Percentiles rank a stretch among this genome's conserved stretches.
Evolutionary conservation across 2,113 vertebrate genomes (phyloP).

Genomic region (Varanus salvator): DNA sequence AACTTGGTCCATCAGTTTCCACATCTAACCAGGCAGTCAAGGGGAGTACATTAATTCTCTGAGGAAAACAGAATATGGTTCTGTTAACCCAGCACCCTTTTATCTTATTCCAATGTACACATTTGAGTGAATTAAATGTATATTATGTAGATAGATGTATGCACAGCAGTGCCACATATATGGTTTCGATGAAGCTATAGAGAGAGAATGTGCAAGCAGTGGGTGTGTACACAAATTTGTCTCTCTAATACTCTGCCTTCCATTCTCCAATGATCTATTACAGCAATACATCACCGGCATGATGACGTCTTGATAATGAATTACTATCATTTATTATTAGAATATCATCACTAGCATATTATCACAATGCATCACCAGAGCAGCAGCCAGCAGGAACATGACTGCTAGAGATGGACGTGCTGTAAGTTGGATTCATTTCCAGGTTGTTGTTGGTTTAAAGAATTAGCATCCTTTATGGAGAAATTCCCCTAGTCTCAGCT

Average conservation of each 20-base stretch:
- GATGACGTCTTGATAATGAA: conserved; percentile 63
- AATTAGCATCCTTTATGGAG: too few species aligned
- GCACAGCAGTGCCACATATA: background rate
- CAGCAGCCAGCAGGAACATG: conserved; percentile 61
- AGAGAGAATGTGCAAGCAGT: background rate
- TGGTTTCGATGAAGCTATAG: background rate
- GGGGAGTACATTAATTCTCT: background rate
- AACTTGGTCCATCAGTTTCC: background rate
- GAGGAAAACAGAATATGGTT: background rate
- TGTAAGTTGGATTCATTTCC: conserved; percentile 61
- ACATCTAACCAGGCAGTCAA: background rate
- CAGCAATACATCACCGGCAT: conserved; percentile 35
- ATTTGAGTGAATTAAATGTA: conserved; percentile 23
- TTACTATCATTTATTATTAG: conserved; percentile 69
- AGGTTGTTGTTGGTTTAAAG: conserved; percentile 17
- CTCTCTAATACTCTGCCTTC: conserved; percentile 56
- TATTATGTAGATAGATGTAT: conserved; percentile 2
- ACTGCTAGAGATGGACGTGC: conserved; percentile 39
- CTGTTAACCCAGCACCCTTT: background rate
- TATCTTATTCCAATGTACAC: conserved; percentile 6
- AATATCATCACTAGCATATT: conserved; percentile 71
- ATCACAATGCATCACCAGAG: conserved; percentile 68
- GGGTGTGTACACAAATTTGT: conserved; percentile 30
- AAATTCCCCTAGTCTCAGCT: background rate
- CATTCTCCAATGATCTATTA: conserved; percentile 60